These are phyloP conservation scores for Boleophthalmus pectinirostris DNA, from an alignment of 2,113 vertebrate genomes.

Conservation along the genomic window DNA sequence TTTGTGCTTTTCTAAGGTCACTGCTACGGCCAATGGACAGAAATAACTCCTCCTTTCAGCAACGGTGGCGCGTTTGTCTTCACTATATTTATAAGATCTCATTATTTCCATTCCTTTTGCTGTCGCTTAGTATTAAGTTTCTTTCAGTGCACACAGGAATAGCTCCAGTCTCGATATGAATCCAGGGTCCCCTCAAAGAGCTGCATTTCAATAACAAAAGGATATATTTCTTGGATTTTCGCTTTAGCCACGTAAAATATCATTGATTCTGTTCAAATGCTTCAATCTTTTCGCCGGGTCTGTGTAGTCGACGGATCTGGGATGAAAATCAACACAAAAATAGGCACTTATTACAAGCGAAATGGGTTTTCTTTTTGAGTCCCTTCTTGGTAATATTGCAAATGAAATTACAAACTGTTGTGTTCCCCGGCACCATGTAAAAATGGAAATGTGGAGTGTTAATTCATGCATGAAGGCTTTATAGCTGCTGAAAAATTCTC, in stretches of 20 bases:
- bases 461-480: conserved; percentile 75
- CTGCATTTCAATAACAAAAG: conserved; percentile 64
- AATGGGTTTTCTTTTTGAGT: conserved; percentile 38
- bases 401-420: conserved; percentile 67
- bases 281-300: conserved; percentile 49
- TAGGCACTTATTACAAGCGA: conserved; percentile 47
- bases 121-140: conserved; percentile 72
- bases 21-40: conserved; percentile 37
- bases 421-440: conserved; percentile 60
- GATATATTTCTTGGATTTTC: conserved; percentile 54
- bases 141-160: conserved; percentile 56
- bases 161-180: conserved; percentile 54
- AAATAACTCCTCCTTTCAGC: conserved; percentile 55
- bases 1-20: conserved; percentile 44
- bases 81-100: conserved; percentile 66
- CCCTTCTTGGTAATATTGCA: conserved; percentile 58
- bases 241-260: conserved; percentile 62
- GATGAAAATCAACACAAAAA: conserved; percentile 61
- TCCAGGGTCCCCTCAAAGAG: conserved; percentile 55
- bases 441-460: conserved; percentile 62
- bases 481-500: conserved; percentile 63
- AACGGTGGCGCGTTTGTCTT: conserved; percentile 47
- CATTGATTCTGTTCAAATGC: conserved; percentile 61
- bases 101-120: conserved; percentile 74
- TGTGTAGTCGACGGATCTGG: conserved; percentile 40